phyloP scores from a whole-genome alignment of 2,113 vertebrate species.

The Tragelaphus scriptus region DNA sequence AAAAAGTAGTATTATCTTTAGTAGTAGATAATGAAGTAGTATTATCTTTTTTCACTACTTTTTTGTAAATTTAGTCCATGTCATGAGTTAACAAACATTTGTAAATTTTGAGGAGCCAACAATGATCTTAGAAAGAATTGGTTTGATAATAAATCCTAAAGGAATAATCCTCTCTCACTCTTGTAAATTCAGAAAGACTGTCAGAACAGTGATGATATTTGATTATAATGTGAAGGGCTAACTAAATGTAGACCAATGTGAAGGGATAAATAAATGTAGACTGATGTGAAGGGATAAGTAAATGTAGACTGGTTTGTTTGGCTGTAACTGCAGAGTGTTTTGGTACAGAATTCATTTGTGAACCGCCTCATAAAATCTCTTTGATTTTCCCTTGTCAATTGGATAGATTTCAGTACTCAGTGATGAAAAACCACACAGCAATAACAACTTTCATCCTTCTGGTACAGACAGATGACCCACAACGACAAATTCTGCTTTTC shows the following conservation, averaged over 20 bases:
- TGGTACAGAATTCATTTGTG: neutral
- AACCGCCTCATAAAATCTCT: neutral
- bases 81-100: neutral
- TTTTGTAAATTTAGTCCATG: neutral
- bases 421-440: neutral
- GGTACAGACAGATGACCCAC: neutral
- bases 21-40: neutral
- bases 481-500: neutral
- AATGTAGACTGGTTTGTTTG: neutral
- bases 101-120: neutral
- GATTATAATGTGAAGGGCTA: neutral
- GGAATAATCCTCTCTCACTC: neutral
- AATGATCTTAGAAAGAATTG: neutral
- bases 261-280: too few species aligned
- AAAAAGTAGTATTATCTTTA: neutral
- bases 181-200: neutral
- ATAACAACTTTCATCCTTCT: neutral
- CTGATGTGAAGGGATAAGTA: neutral
- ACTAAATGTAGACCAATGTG: neutral
- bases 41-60: neutral
- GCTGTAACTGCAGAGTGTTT: neutral
- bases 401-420: neutral
- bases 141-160: neutral
- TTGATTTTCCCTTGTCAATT: neutral
- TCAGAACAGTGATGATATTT: neutral